These are phyloP conservation scores for Orius insidiosus DNA, from an alignment of 1,140 invertebrate species.

Conservation along the genomic window DNA sequence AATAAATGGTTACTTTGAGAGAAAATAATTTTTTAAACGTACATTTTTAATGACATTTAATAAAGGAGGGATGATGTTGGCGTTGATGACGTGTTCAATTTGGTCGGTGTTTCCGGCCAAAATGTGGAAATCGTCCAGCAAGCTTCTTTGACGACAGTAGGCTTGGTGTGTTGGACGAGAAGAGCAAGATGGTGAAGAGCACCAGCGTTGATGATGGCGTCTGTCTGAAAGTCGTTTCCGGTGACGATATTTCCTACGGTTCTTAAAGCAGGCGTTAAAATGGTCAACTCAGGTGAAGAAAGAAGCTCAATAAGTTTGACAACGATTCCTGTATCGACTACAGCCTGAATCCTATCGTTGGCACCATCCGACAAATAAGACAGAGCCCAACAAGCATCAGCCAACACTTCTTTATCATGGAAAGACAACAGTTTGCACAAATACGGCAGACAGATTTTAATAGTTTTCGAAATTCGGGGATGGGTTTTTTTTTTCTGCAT, in stretches of 20 bases:
- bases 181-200: slow-evolving; percentile 51
- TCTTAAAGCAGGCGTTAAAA: slow-evolving; percentile 79
- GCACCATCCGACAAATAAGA: slow-evolving; percentile 90
- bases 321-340: slow-evolving; percentile 54
- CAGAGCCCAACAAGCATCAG: slow-evolving; percentile 91
- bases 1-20: slow-evolving; percentile 5
- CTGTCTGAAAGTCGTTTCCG: slow-evolving; percentile 71
- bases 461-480: slow-evolving; percentile 55
- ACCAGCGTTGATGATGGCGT: slow-evolving; percentile 66
- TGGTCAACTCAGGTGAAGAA: slow-evolving; percentile 45
- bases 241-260: slow-evolving; percentile 78
- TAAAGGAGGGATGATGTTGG: slow-evolving; percentile 45
- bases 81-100: slow-evolving; percentile 58
- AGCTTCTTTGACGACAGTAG: slow-evolving; percentile 68
- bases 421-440: slow-evolving; percentile 60
- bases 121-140: slow-evolving; percentile 68
- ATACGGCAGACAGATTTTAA: slow-evolving; percentile 63
- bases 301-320: slow-evolving; percentile 59
- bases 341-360: slow-evolving; percentile 81
- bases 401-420: slow-evolving; percentile 54
- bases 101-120: slow-evolving; percentile 58
- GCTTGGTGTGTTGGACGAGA: slow-evolving; percentile 56
- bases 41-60: slow-evolving; percentile 46
- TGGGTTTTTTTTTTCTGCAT: slow-evolving; percentile 81
- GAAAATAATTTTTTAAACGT: slow-evolving; percentile 12